phyloP scores from a whole-genome alignment of 2,797 vertebrate species.

The Geotrypetes seraphini region DNA sequence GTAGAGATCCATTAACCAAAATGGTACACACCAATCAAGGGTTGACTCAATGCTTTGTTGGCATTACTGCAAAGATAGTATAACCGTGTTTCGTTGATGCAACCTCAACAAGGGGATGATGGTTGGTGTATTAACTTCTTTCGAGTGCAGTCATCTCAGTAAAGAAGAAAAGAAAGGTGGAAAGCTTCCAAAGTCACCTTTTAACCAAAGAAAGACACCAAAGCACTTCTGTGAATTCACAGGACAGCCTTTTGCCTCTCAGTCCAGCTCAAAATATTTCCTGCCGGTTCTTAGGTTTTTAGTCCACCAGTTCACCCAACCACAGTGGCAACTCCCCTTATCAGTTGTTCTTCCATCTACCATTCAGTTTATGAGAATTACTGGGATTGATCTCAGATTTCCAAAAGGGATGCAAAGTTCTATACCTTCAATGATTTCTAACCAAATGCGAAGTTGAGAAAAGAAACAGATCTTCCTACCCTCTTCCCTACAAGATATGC shows the following conservation, averaged over 20 bases:
- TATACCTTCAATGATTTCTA: background rate
- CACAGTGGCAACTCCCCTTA: background rate
- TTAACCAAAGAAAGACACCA: conserved; percentile 18
- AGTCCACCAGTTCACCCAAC: conserved; percentile 2
- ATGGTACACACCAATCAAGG: conserved; percentile 94
- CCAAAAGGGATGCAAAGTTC: background rate
- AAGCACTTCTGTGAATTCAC: conserved; percentile 19
- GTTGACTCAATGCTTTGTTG: conserved; percentile 87
- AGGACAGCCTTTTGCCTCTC: conserved; percentile 17
- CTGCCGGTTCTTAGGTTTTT: background rate
- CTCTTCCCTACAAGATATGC: background rate
- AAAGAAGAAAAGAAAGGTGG: conserved; percentile 20
- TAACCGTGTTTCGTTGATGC: conserved; percentile 85
- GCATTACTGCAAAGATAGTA: conserved; percentile 81
- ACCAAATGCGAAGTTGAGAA: conserved; percentile 3
- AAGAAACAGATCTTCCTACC: too few relatives aligned
- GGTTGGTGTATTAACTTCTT: conserved; percentile 88
- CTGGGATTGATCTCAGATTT: background rate
- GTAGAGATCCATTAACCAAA: conserved; percentile 60
- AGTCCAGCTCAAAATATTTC: conserved; percentile 14
- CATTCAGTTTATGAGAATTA: background rate
- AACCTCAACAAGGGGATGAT: conserved; percentile 79
- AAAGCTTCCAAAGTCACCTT: conserved; percentile 13
- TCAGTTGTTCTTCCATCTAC: conserved; percentile 14
- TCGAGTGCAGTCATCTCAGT: conserved; percentile 66